These are phyloP conservation scores for Gallirallus australis DNA, from an alignment of 2,797 vertebrate species.

Conservation along the genomic window DNA sequence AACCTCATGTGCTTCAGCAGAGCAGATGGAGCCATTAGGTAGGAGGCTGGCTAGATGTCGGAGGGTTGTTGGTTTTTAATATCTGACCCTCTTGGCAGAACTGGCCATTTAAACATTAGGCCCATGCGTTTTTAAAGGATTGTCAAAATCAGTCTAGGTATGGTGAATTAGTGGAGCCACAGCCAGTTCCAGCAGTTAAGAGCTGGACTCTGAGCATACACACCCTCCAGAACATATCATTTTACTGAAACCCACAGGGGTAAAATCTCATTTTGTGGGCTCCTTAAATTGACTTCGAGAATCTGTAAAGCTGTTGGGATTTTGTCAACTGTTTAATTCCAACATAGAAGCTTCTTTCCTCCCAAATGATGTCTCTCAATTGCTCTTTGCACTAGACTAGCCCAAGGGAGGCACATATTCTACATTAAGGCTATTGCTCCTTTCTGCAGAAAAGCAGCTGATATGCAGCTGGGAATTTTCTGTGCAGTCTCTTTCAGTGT, in stretches of 20 bases:
- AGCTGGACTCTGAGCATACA: background rate
- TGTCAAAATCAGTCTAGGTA: background rate
- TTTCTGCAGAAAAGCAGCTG: conserved; percentile 22
- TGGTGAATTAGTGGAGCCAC: background rate
- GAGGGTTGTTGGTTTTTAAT: background rate
- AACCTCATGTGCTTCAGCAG: background rate
- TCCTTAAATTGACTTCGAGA: conserved; percentile 45
- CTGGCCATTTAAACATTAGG: background rate
- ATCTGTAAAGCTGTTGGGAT: conserved; percentile 56
- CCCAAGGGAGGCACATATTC: conserved; percentile 53
- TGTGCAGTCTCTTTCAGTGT: background rate
- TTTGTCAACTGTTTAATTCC: conserved; percentile 64
- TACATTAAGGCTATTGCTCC: conserved; percentile 37
- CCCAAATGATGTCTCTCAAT: conserved; percentile 46
- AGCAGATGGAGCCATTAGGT: background rate
- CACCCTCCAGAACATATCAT: background rate
- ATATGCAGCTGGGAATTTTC: conserved; percentile 4
- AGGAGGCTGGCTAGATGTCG: background rate
- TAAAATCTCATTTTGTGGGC: conserved; percentile 54
- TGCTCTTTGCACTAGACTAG: conserved; percentile 54
- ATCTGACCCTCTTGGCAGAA: background rate
- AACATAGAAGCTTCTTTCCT: conserved; percentile 22
- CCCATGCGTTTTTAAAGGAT: background rate
- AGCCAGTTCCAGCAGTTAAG: background rate
- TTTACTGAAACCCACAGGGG: conserved; percentile 39